Conservation (phyloP, 2,797 vertebrate species). For the Ambastaia sidthimunki region DNA sequence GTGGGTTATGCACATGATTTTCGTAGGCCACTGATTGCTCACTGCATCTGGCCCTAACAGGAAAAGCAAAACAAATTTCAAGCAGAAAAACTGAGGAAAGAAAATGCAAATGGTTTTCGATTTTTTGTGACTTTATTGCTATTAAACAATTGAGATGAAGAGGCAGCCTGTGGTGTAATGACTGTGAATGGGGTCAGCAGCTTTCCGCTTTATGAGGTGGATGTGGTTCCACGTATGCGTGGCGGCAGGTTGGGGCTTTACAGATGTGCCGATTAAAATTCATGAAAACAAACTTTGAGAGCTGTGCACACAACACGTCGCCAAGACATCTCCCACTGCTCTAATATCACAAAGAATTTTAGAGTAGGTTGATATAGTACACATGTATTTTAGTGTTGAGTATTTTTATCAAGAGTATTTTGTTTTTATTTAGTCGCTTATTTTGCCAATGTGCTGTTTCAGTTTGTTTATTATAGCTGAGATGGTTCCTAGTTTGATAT, state of each 20-base stretch:
- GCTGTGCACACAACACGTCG: constrained; percentile 20
- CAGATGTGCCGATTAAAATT: constrained; percentile 59
- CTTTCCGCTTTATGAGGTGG: constrained; percentile 40
- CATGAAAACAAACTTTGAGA: constrained; percentile 59
- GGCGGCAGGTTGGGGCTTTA: constrained; percentile 47
- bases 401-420: constrained; percentile 1
- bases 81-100: constrained; percentile 33
- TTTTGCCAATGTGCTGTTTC: not conserved
- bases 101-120: constrained; percentile 23
- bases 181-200: constrained; percentile 41
- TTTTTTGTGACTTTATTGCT: constrained; percentile 43
- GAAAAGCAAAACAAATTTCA: constrained; percentile 21
- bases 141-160: constrained; percentile 39
- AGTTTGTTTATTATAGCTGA: not conserved
- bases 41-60: not conserved
- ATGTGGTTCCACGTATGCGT: constrained; percentile 19
- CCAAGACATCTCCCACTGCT: constrained; percentile 25
- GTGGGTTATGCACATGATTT: not conserved
- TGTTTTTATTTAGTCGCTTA: not conserved
- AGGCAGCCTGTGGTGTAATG: constrained; percentile 39
- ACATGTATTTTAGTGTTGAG: constrained; percentile 13
- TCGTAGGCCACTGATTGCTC: not conserved
- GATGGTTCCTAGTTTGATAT: not conserved
- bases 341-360: constrained; percentile 43
- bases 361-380: constrained; percentile 49